phyloP scores from a whole-genome alignment of 1,140 invertebrate genomes.

The Bicyclus anynana region DNA sequence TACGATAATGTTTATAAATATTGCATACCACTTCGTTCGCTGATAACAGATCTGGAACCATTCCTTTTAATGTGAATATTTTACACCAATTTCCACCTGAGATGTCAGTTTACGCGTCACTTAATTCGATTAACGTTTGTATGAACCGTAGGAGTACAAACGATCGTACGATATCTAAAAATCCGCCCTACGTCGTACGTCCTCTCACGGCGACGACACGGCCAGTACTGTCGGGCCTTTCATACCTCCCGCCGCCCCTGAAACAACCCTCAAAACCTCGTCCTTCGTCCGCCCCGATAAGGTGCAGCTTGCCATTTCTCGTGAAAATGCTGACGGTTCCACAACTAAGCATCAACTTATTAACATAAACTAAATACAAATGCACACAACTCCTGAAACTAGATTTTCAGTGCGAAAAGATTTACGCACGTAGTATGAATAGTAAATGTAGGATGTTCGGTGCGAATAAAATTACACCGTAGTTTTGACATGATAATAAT shows the following conservation, averaged over 20 bases:
- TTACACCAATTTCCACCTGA: constrained; percentile 43
- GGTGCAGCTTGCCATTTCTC: constrained; percentile 48
- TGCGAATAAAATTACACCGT: too few species aligned
- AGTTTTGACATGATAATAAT: too few species aligned
- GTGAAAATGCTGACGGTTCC: constrained; percentile 57
- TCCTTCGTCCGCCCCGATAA: constrained; percentile 52
- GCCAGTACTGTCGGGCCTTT: constrained; percentile 55
- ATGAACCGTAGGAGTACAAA: constrained; percentile 22
- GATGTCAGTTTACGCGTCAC: constrained; percentile 59
- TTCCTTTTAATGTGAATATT: constrained; percentile 46
- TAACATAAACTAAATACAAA: constrained; percentile 68
- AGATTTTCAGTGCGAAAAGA: not conserved
- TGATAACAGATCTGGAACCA: constrained; percentile 33
- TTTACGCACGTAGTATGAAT: too few species aligned
- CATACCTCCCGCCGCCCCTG: constrained; percentile 45
- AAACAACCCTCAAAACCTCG: constrained; percentile 47
- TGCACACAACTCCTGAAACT: constrained; percentile 30
- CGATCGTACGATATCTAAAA: constrained; percentile 17
- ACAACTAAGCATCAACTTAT: constrained; percentile 56
- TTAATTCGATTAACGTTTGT: constrained; percentile 61
- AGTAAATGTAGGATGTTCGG: too few species aligned
- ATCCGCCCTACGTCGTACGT: constrained; percentile 37
- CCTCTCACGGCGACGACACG: constrained; percentile 51
- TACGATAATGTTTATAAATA: constrained; percentile 27
- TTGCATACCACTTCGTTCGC: constrained; percentile 33